Conservation (phyloP, 2,888 invertebrate species). For the Epsilonema sp. region DNA sequence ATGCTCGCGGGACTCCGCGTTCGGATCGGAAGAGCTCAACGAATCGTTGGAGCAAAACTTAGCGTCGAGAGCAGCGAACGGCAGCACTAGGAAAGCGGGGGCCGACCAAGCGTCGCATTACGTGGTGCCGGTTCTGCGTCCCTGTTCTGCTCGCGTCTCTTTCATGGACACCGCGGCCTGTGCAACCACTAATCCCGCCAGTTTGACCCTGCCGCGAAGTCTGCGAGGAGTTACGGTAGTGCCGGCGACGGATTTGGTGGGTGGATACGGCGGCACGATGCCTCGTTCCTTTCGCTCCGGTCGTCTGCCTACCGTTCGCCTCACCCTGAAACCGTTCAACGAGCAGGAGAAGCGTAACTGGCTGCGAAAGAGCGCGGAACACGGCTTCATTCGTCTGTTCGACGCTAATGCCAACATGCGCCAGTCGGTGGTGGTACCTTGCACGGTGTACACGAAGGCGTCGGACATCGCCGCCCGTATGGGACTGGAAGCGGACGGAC, state of each 20-base stretch:
- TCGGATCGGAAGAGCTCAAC: conserved; percentile 2
- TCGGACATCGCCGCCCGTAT: conserved; percentile 28
- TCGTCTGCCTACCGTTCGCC: no score
- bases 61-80: no score
- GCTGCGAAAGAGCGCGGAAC: background rate
- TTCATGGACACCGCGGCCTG: background rate
- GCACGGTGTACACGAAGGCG: conserved; percentile 28
- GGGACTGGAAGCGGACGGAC: conserved; percentile 25
- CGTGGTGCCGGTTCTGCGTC: background rate
- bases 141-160: background rate
- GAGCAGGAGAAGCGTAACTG: conserved; percentile 2
- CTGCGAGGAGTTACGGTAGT: no score
- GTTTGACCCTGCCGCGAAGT: background rate
- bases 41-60: background rate
- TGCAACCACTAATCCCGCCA: background rate
- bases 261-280: no score
- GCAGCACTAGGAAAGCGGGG: no score
- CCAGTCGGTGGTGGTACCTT: conserved; percentile 27
- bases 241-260: no score
- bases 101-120: no score
- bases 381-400: conserved; percentile 13
- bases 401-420: conserved; percentile 7
- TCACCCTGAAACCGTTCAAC: conserved; percentile 4
- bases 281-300: no score
- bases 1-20: conserved; percentile 1